phyloP scores from a whole-genome alignment of 2,888 invertebrate species.

The Pandemis cinnamomeana region DNA sequence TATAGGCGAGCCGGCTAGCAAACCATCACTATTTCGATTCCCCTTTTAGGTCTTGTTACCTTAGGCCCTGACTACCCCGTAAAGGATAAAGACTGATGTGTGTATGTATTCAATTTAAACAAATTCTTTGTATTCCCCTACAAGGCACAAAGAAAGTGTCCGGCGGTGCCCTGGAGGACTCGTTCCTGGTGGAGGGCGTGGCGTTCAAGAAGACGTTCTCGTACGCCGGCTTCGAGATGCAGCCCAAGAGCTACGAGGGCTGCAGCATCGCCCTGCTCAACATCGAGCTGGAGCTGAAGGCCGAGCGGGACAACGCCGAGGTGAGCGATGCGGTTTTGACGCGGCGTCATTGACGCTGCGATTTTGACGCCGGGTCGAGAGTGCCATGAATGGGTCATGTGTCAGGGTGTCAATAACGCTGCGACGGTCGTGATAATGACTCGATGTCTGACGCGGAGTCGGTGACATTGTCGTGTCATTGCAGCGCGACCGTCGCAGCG shows the following conservation, averaged over 20 bases:
- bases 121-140: background rate
- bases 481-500: too few species aligned
- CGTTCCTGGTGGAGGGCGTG: conserved; percentile 95
- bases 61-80: too few species aligned
- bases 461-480: too few species aligned
- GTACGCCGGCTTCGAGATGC: conserved; percentile 99
- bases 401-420: too few species aligned
- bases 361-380: background rate
- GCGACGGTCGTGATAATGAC: too few species aligned
- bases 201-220: conserved; percentile 99
- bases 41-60: too few species aligned
- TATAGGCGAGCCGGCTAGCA: too few species aligned
- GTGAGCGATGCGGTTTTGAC: conserved; percentile 51
- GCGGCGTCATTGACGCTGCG: background rate
- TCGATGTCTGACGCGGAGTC: too few species aligned
- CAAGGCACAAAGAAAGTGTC: conserved; percentile 96
- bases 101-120: too few species aligned
- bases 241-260: conserved; percentile 95
- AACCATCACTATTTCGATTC: too few species aligned
- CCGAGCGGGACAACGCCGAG: conserved; percentile 99
- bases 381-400: too few species aligned
- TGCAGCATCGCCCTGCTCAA: conserved; percentile 98
- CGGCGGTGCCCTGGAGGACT: conserved; percentile 93
- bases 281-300: conserved; percentile 98
- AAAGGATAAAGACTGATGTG: too few species aligned